Conservation (phyloP, 2,797 vertebrate species). For the Gorsachius magnificus region DNA sequence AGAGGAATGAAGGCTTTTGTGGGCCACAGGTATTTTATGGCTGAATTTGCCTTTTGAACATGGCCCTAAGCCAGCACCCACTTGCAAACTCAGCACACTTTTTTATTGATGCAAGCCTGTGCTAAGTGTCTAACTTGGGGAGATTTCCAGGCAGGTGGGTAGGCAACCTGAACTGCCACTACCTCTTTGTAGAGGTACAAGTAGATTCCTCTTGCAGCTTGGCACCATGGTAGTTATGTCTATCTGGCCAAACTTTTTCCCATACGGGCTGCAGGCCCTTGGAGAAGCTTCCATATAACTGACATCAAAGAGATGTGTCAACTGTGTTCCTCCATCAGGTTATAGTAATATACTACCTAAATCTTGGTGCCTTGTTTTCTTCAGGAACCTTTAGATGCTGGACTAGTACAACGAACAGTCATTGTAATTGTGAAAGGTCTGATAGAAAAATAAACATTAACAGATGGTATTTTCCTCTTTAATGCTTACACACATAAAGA, state of each 20-base stretch:
- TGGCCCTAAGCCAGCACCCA: not conserved
- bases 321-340: not conserved
- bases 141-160: not conserved
- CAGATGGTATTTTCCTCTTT: not conserved
- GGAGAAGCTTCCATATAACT: not conserved
- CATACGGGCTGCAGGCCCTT: accelerated
- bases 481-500: not conserved
- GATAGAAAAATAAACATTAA: not conserved
- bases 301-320: not conserved
- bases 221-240: accelerated
- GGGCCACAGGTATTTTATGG: not conserved
- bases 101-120: not conserved
- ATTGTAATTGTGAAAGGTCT: not conserved
- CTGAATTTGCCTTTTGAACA: not conserved
- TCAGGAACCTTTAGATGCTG: not conserved
- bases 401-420: not conserved
- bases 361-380: not conserved
- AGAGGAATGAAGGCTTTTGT: not conserved
- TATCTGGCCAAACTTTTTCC: not conserved
- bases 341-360: not conserved
- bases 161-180: not conserved
- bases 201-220: not conserved
- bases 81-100: not conserved
- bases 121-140: accelerated
- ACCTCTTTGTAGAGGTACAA: not conserved